Evolutionary conservation across 1,140 invertebrate species (phyloP), one percentile per base, ranked within the genome.

Genomic region (Drosophila sp.): DNA sequence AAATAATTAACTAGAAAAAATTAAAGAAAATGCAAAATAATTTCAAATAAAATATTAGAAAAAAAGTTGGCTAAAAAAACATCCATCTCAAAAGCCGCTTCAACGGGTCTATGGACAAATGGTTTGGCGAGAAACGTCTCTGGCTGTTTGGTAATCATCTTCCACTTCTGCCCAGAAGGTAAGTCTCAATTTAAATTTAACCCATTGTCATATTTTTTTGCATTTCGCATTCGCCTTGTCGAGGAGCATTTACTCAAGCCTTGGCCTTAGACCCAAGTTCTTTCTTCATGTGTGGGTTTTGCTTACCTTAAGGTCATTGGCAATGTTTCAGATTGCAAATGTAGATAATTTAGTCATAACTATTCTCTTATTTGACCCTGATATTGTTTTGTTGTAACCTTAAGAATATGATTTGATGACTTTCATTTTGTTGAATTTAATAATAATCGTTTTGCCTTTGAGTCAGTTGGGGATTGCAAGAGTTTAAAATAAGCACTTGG

Each of bases 141-240:
- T 97, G 96, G 96, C 95, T 97, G 92, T 96, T 97, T 92, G 96
- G 96, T 91, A 96, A 96, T 93, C 96, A 96, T 92, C 93, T 96
- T 91, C 96, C 96, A 77, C 93, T 97, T 80, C 92, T 97, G 79
- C 96, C 96, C 67, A 94, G 96, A 92, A 95, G 96, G 96, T 96
- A 93, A 93, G 91, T 62, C 40, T 7, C 3, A 54, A 41, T 56
- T 25, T 4, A 4, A 0, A 50, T 25, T 27, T 27, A 27, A 25
- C 23, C 7, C 6, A 25, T 50, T 50, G 2, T 8, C 8, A 27
- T 10, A 25, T 27, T 10, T 50, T 27, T 10, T 50, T 50, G 1
- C 11, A 50, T 50, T 6, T 50, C 25, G 1, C 7, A 57, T 33
- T 33, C 55, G n/a, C 6, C 17, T 29, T 41, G 33, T 30, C 29